Conservation (phyloP, 1,140 invertebrate species). For the Dolichoris vasculosae region DNA sequence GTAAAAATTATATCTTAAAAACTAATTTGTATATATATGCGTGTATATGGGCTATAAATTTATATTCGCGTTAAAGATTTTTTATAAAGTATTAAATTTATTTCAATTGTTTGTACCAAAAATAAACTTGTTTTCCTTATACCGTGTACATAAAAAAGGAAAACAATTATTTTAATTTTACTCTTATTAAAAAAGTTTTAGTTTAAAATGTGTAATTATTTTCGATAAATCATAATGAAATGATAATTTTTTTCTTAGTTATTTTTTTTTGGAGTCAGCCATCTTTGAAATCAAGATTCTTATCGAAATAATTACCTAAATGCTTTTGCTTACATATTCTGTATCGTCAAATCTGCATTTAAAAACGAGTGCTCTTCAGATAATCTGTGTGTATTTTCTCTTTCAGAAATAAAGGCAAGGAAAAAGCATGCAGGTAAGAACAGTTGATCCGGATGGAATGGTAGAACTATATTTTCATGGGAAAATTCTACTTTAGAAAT, state of each 20-base stretch:
- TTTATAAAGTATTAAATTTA: neutral
- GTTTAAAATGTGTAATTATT: neutral
- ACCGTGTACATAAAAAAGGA: neutral
- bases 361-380: slow-evolving; percentile 15
- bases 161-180: neutral
- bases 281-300: slow-evolving; percentile 8
- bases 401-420: slow-evolving; percentile 84
- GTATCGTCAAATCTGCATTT: slow-evolving; percentile 31
- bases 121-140: neutral
- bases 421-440: slow-evolving; percentile 81
- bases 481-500: neutral
- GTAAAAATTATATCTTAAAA: too few species aligned
- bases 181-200: neutral
- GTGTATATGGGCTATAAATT: neutral
- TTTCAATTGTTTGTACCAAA: neutral
- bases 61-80: too few species aligned
- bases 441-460: slow-evolving; percentile 8
- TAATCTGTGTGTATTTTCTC: slow-evolving; percentile 60
- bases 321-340: slow-evolving; percentile 31
- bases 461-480: neutral
- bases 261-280: neutral
- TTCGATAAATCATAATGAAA: neutral
- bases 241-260: neutral
- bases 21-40: too few species aligned
- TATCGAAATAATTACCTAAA: slow-evolving; percentile 22